Evolutionary conservation across 1,140 invertebrate genomes (phyloP).

Genomic region (Stegodyphus mimosarum): DNA sequence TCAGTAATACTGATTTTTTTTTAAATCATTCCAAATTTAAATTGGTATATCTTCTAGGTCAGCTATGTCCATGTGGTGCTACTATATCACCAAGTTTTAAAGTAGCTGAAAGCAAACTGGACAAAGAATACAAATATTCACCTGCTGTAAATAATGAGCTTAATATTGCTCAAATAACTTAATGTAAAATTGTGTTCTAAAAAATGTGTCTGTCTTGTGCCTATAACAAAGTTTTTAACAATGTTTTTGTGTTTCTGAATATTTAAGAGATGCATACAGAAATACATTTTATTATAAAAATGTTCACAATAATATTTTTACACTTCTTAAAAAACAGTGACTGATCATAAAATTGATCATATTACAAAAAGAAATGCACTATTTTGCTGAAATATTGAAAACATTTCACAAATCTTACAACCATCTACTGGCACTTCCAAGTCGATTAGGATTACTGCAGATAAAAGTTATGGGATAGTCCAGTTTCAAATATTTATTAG

Average conservation of each 20-base stretch:
- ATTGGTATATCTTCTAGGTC: constrained; percentile 24
- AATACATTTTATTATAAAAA: not conserved
- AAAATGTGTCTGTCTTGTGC: constrained; percentile 16
- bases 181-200: constrained; percentile 28
- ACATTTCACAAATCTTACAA: not conserved
- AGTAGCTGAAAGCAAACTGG: constrained; percentile 45
- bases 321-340: not conserved
- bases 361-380: constrained; percentile 1
- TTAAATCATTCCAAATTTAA: no score
- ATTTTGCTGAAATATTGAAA: not conserved
- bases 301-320: not conserved
- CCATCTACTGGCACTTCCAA: constrained; percentile 6
- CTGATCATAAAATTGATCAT: not conserved
- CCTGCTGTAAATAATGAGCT: constrained; percentile 16
- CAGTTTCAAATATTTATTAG: no score
- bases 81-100: constrained; percentile 55
- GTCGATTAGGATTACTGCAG: no score
- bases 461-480: no score
- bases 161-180: constrained; percentile 28
- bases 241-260: not conserved
- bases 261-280: not conserved
- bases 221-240: constrained; percentile 46
- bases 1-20: no score
- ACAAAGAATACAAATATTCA: constrained; percentile 18
- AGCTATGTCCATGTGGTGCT: constrained; percentile 43